These are phyloP conservation scores for Ceyx melanurus DNA, from an alignment of 2,113 vertebrate species.

Conservation along the genomic window DNA sequence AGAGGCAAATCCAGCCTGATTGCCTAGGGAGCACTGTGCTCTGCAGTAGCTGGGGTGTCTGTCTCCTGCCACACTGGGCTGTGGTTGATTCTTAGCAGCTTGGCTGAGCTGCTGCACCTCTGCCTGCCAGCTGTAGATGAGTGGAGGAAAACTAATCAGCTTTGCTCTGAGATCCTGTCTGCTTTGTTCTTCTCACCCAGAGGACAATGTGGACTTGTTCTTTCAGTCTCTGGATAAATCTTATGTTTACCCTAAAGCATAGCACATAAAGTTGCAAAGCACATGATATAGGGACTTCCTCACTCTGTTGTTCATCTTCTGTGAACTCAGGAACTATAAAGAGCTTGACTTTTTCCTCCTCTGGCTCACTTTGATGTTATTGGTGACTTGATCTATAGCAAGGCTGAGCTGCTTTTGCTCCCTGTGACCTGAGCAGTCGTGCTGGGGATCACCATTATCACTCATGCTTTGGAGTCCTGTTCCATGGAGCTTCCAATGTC, in stretches of 20 bases:
- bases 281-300: not conserved
- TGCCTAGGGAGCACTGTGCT: not conserved
- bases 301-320: not conserved
- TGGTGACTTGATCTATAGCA: not conserved
- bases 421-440: not conserved
- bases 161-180: not conserved
- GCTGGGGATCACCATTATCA: not conserved
- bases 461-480: not conserved
- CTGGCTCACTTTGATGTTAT: not conserved
- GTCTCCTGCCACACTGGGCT: not conserved
- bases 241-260: not conserved
- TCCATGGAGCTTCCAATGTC: not conserved
- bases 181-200: not conserved
- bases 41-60: not conserved
- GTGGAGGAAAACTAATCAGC: not conserved
- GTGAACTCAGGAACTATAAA: not conserved
- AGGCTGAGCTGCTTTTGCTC: not conserved
- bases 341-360: not conserved
- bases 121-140: accelerated
- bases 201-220: accelerated
- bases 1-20: not conserved
- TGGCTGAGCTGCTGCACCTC: not conserved
- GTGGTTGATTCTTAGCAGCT: not conserved
- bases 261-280: not conserved
- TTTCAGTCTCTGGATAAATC: not conserved